Conservation (phyloP, 2,888 invertebrate species). For the Nephrotoma flavescens region DNA sequence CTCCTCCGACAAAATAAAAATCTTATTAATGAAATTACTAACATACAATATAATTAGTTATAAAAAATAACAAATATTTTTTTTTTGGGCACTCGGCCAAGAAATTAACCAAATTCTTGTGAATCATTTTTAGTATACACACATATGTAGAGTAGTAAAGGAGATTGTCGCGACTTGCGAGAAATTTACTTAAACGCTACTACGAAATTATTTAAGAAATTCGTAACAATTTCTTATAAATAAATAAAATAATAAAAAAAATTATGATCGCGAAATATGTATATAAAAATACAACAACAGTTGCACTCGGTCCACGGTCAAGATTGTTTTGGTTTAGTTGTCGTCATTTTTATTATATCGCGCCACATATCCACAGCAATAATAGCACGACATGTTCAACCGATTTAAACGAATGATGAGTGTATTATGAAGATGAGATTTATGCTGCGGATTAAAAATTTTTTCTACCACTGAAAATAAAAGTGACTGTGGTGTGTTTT, state of each 20-base stretch:
- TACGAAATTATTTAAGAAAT: background rate
- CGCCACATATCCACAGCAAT: background rate
- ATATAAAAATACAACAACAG: background rate
- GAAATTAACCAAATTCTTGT: background rate
- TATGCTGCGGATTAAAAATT: background rate
- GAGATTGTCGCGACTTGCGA: background rate
- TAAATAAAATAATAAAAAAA: background rate
- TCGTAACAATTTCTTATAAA: background rate
- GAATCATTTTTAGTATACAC: background rate
- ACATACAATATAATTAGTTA: background rate
- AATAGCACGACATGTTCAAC: background rate
- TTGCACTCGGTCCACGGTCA: background rate
- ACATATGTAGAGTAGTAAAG: background rate
- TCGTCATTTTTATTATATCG: background rate
- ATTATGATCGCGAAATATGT: background rate
- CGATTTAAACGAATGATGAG: background rate
- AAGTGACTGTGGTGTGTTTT: background rate
- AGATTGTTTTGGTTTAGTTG: background rate
- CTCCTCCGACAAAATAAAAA: background rate
- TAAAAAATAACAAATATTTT: background rate
- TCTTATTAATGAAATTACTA: background rate
- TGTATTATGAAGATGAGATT: background rate
- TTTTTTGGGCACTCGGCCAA: background rate
- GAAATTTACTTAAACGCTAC: background rate
- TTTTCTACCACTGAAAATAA: background rate